Evolutionary conservation across 2,113 vertebrate genomes (phyloP), one percentile per base, ranked within the genome.

Genomic region (Dascyllus trimaculatus): DNA sequence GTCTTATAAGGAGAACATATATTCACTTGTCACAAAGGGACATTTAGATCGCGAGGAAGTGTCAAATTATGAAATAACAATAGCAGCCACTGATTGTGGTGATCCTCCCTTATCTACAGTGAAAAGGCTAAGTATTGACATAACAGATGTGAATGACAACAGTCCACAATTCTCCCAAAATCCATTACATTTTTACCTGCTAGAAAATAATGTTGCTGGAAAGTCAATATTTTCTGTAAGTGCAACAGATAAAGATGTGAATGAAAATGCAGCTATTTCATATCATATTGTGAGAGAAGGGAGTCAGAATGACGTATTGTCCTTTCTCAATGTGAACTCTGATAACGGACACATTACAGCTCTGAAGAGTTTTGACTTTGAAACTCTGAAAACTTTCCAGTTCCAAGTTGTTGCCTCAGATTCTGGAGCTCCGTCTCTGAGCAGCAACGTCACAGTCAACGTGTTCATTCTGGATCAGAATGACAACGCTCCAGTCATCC

Each of bases 131-230:
- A 71, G 0, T 4, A 85, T 94, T 62, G 26, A 88, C 1, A 75
- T 94, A 56, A 86, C 81, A 35, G 93, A 95, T 59, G 88, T 92
- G 1, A 94, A 94, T 54, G 94, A 94, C 15, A 94, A 94, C 70
- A 85, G 57, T 5, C 94, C 93, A 57, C 22, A 79, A 13, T 94
- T 94, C 14, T 0, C 7, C 0, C 51, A 85, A 64, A 89, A 35
- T 5, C 82, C 90, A 0, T 53, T 91, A 15, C 11, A 85, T 0
- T 65, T 91, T 49, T 93, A 92, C 1, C 1, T 94, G 1, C 0
- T 10, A 17, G 93, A 94, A 79, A 94, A 94, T 78, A 94, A 93
- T 1, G 11, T 58, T 0, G 63, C 88, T 11, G 92, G 92, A 1
- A 7, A 11, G 0, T 81, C 87, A 0, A 72, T 94, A 11, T 90